Conservation (phyloP, 2,888 invertebrate species). For the Macrosoma leucophasiata region DNA sequence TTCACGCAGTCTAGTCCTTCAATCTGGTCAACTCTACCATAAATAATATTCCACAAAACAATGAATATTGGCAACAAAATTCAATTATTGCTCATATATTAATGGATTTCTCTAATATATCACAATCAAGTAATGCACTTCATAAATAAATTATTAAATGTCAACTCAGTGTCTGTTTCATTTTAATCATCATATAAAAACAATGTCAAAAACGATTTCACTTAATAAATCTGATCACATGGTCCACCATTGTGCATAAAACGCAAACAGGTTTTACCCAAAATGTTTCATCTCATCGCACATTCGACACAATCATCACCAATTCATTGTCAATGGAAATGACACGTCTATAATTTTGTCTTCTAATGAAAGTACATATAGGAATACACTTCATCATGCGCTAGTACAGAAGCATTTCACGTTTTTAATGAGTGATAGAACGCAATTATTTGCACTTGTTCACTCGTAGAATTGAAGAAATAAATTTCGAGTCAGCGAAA, state of each 20-base stretch:
- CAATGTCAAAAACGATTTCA: constrained; percentile 70
- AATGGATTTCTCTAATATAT: constrained; percentile 57
- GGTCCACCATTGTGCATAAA: constrained; percentile 68
- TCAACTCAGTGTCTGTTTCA: constrained; percentile 63
- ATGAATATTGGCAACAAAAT: constrained; percentile 45
- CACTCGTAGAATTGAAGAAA: constrained; percentile 43
- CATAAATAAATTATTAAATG: constrained; percentile 72
- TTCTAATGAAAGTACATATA: constrained; percentile 65
- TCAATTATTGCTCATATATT: constrained; percentile 46
- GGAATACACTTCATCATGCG: constrained; percentile 52
- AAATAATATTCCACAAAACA: constrained; percentile 49
- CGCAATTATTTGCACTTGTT: constrained; percentile 38
- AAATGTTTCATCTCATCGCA: constrained; percentile 50
- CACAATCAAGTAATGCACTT: constrained; percentile 68
- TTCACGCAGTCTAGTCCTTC: constrained; percentile 33
- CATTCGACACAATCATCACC: constrained; percentile 64
- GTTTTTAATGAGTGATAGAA: constrained; percentile 42
- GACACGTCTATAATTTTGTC: constrained; percentile 58
- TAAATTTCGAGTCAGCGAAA: constrained; percentile 43
- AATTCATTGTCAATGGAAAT: constrained; percentile 59
- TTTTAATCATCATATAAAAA: constrained; percentile 59
- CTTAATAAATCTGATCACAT: constrained; percentile 64
- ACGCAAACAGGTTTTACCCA: constrained; percentile 61
- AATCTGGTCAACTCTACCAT: constrained; percentile 38
- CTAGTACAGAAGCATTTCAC: constrained; percentile 51